Conservation (phyloP, 2,113 vertebrate species). For the Syngnathoides biaculeatus region DNA sequence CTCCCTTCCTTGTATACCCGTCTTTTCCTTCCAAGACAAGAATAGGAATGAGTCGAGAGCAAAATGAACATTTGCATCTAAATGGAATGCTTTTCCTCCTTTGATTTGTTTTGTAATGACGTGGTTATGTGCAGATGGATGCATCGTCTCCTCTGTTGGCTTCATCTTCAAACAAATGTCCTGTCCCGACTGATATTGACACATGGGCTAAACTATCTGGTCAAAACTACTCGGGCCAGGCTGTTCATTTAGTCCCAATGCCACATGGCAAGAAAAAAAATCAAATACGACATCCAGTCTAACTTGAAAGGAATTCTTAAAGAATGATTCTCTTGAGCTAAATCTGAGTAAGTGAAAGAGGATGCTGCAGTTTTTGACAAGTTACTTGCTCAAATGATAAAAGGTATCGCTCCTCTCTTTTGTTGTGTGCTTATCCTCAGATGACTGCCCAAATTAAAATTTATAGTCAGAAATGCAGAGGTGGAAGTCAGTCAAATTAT, state of each 20-base stretch:
- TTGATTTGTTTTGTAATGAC: slow-evolving; percentile 54
- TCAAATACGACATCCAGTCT: not conserved
- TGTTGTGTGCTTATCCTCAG: not conserved
- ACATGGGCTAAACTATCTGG: not conserved
- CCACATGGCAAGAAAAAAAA: not conserved
- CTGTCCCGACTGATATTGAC: not conserved
- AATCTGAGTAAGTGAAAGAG: not conserved
- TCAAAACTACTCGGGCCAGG: slow-evolving; percentile 3
- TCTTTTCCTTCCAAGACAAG: slow-evolving; percentile 19
- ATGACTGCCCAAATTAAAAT: not conserved
- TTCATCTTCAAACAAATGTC: slow-evolving; percentile 12
- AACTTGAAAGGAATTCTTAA: not conserved
- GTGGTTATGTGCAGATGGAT: slow-evolving; percentile 43
- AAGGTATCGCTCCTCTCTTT: not conserved
- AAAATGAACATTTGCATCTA: slow-evolving; percentile 69
- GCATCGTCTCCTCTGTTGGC: not conserved
- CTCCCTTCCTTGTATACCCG: not conserved
- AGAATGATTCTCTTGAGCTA: not conserved
- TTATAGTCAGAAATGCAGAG: too few species aligned
- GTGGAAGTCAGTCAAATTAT: too few species aligned
- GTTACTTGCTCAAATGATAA: not conserved
- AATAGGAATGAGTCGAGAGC: slow-evolving; percentile 11
- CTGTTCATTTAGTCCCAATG: not conserved
- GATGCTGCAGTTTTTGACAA: not conserved
- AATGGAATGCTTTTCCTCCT: slow-evolving; percentile 62